A percentile compares a stretch with the other conserved stretches of the same genome.
Conservation (phyloP, 2,888 invertebrate genomes). For the Chrysodeixis includens region DNA sequence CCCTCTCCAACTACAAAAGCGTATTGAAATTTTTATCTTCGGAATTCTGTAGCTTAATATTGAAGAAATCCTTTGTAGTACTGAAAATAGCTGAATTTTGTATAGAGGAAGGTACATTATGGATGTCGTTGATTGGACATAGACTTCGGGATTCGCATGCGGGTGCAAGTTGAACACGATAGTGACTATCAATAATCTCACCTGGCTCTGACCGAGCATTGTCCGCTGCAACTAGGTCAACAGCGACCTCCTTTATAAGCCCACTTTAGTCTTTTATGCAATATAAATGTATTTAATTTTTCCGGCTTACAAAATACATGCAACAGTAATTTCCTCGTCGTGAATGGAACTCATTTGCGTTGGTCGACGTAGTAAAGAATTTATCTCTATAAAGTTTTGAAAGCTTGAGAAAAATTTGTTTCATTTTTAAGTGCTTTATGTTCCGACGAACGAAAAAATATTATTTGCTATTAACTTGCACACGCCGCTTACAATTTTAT, state of each 20-base stretch:
- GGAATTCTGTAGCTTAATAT: conserved; percentile 56
- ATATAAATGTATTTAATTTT: conserved; percentile 21
- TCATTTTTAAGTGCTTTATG: conserved; percentile 26
- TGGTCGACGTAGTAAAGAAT: conserved; percentile 17
- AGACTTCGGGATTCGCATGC: conserved; percentile 20
- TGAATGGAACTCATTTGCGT: conserved; percentile 52
- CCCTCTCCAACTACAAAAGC: conserved; percentile 53
- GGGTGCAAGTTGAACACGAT: conserved; percentile 38
- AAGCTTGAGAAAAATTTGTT: conserved; percentile 24
- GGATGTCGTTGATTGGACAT: conserved; percentile 7
- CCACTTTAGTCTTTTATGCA: conserved; percentile 27
- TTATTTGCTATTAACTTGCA: neutral
- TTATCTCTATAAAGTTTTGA: conserved; percentile 25
- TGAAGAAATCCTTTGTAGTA: conserved; percentile 27
- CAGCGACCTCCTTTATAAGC: conserved; percentile 39
- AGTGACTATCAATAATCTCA: conserved; percentile 56
- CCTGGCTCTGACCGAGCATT: conserved; percentile 48
- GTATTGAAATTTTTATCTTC: conserved; percentile 67
- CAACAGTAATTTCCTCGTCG: conserved; percentile 8
- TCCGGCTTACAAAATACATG: conserved; percentile 11
- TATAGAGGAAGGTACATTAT: conserved; percentile 6
- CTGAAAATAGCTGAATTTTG: conserved; percentile 8
- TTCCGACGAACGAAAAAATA: neutral
- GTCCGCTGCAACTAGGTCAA: conserved; percentile 61
- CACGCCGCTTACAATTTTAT: neutral